phyloP scores from a whole-genome alignment of 23 tunicate species.

The Styela clava region DNA sequence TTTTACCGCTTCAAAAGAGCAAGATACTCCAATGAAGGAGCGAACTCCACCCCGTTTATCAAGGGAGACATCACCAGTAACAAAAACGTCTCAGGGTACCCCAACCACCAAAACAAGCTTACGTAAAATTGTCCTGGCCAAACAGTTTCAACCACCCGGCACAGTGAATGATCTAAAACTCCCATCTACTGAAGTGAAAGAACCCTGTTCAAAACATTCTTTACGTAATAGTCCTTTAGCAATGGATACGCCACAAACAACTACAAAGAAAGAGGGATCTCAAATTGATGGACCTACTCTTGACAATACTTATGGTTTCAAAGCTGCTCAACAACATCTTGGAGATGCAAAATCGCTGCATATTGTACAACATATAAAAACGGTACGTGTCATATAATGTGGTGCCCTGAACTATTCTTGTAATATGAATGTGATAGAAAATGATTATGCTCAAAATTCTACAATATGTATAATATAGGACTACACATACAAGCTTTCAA shows the following conservation, averaged over 20 bases:
- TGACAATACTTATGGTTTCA: constrained; percentile 26
- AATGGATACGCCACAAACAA: neutral
- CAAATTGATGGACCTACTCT: constrained; percentile 32
- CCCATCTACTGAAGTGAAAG: neutral
- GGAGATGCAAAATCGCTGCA: constrained; percentile 64
- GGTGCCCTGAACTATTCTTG: no score
- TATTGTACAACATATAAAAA: constrained; percentile 51
- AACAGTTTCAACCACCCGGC: constrained; percentile 4
- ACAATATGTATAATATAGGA: no score
- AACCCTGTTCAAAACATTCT: neutral
- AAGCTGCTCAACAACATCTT: constrained; percentile 23
- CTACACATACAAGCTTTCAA: no score
- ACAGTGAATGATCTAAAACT: no score
- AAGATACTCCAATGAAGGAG: neutral
- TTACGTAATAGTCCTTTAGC: neutral
- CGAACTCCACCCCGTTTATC: neutral
- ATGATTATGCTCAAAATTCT: neutral
- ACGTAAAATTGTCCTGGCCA: neutral
- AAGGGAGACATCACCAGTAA: neutral
- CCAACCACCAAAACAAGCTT: neutral
- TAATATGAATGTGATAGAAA: neutral
- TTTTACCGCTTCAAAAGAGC: neutral
- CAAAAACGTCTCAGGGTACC: neutral
- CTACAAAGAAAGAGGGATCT: constrained; percentile 9
- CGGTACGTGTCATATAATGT: neutral